Conservation (phyloP, 2,888 invertebrate species). For the Pterostichus madidus region DNA sequence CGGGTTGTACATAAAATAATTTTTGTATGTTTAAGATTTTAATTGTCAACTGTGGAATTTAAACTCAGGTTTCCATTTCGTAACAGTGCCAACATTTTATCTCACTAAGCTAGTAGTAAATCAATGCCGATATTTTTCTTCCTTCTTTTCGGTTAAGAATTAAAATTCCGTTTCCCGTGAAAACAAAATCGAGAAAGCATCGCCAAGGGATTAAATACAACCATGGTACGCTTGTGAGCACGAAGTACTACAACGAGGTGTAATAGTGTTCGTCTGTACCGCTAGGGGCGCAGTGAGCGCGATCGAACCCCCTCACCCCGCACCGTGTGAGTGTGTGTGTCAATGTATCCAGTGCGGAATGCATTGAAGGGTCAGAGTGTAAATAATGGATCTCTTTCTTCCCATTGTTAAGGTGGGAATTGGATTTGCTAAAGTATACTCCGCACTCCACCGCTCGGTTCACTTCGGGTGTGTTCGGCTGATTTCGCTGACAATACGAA, state of each 20-base stretch:
- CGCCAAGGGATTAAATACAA: conserved; percentile 14
- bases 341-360: conserved; percentile 68
- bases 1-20: no score
- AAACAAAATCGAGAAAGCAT: conserved; percentile 11
- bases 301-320: conserved; percentile 6
- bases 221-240: neutral
- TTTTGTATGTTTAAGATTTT: no score
- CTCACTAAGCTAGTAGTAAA: no score
- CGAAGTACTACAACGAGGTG: neutral
- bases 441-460: conserved; percentile 38
- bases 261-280: conserved; percentile 26
- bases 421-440: conserved; percentile 73
- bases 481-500: conserved; percentile 47
- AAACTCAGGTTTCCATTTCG: no score
- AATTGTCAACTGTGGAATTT: no score
- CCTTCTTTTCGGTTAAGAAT: neutral
- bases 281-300: conserved; percentile 9
- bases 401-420: conserved; percentile 75
- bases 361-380: conserved; percentile 73
- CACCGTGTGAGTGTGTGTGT: conserved; percentile 31
- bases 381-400: conserved; percentile 75
- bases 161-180: neutral
- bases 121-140: neutral
- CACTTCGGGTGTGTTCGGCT: conserved; percentile 34
- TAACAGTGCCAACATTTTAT: no score